Conservation (phyloP, 2,888 invertebrate species). For the Bimastos eiseni region DNA sequence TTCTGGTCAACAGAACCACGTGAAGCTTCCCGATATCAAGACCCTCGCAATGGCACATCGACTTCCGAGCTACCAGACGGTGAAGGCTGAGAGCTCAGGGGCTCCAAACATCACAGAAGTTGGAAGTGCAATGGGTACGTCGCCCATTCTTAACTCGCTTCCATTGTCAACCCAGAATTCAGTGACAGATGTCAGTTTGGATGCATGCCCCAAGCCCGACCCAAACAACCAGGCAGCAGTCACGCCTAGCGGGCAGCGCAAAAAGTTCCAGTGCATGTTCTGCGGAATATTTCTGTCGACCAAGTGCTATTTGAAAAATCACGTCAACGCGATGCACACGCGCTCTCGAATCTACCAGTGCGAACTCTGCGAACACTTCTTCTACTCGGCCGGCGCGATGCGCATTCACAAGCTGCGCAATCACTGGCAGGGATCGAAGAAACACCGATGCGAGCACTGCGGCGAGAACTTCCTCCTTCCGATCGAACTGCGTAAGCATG, state of each 20-base stretch:
- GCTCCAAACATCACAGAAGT: background rate
- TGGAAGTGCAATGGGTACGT: background rate
- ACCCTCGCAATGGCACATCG: slow-evolving; percentile 35
- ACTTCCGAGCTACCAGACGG: slow-evolving; percentile 31
- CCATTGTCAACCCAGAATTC: background rate
- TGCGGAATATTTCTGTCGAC: slow-evolving; percentile 46
- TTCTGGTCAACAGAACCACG: slow-evolving; percentile 22
- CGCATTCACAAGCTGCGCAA: slow-evolving; percentile 46
- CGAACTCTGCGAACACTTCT: slow-evolving; percentile 43
- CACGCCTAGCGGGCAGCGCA: slow-evolving; percentile 25
- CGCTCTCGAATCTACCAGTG: slow-evolving; percentile 44
- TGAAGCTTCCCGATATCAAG: slow-evolving; percentile 39
- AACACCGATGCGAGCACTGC: slow-evolving; percentile 44
- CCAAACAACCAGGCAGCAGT: background rate
- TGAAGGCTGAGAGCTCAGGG: background rate
- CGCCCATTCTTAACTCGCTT: slow-evolving; percentile 18
- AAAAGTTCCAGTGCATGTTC: slow-evolving; percentile 46
- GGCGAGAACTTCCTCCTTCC: slow-evolving; percentile 44
- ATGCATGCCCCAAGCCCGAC: background rate
- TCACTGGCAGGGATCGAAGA: slow-evolving; percentile 45
- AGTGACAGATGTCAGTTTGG: background rate
- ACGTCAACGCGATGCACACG: slow-evolving; percentile 47
- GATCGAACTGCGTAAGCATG: slow-evolving; percentile 45
- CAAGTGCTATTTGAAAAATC: slow-evolving; percentile 46
- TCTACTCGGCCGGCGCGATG: slow-evolving; percentile 45